Evolutionary conservation across 2,113 vertebrate genomes (phyloP).

Genomic region (Coracopsis vasa): DNA sequence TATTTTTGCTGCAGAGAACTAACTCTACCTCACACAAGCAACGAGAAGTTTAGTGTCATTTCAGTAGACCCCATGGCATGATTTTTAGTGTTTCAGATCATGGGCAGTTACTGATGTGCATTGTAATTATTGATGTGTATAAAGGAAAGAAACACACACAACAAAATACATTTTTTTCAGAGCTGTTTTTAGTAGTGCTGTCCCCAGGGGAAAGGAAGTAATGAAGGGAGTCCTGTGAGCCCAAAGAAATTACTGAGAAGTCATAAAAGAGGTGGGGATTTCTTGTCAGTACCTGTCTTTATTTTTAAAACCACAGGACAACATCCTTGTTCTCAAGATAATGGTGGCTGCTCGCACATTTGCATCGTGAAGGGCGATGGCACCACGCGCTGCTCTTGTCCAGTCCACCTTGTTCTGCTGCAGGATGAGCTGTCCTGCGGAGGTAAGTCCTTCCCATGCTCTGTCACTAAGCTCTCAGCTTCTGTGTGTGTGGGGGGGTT

Average conservation of each 20-base stretch:
- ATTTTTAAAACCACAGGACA: constrained; percentile 77
- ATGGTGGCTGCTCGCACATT: constrained; percentile 96
- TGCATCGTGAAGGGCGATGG: constrained; percentile 96
- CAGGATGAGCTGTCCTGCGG: constrained; percentile 94
- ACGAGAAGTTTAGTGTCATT: background rate
- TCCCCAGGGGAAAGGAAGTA: background rate
- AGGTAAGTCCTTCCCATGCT: constrained; percentile 72
- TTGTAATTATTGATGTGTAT: background rate
- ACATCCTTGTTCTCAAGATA: constrained; percentile 93
- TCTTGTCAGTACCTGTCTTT: background rate
- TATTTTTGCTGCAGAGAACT: background rate
- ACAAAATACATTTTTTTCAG: background rate
- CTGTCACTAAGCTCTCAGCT: background rate
- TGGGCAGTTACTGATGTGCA: fast-evolving
- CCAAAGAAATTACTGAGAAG: background rate
- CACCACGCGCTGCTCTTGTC: constrained; percentile 94
- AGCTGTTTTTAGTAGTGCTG: background rate
- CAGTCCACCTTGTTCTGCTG: constrained; percentile 91
- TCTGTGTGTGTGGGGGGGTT: background rate
- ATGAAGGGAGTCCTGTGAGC: background rate
- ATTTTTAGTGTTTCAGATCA: background rate
- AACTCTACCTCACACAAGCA: background rate
- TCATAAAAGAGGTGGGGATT: background rate
- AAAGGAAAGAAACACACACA: background rate
- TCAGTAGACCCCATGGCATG: background rate